phyloP scores from a whole-genome alignment of 2,113 vertebrate genomes.

The Anarrhichthys ocellatus region DNA sequence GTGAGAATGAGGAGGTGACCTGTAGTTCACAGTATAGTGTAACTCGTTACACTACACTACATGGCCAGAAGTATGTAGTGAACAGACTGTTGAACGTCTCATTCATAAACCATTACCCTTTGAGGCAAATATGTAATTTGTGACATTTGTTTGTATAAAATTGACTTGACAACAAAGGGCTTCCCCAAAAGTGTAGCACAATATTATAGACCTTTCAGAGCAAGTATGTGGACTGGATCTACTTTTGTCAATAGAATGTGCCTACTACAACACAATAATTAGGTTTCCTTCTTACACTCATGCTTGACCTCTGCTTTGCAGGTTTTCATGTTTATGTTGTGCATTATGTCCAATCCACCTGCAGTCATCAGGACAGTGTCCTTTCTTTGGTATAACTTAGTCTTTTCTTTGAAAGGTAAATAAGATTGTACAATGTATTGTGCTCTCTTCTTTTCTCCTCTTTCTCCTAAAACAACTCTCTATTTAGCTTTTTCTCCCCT shows the following conservation, averaged over 20 bases:
- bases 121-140: neutral
- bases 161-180: neutral
- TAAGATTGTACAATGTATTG: neutral
- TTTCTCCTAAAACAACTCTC: constrained; percentile 50
- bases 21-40: neutral
- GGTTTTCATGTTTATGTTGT: neutral
- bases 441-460: constrained; percentile 20
- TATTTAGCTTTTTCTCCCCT: constrained; percentile 4
- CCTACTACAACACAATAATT: neutral
- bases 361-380: neutral
- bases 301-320: neutral
- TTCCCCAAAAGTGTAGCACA: neutral
- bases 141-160: neutral
- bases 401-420: neutral
- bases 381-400: neutral
- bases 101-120: neutral
- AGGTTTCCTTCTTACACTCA: neutral
- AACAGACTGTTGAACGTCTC: neutral
- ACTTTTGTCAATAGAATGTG: neutral
- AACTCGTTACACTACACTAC: neutral
- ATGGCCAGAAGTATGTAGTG: neutral
- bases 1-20: neutral
- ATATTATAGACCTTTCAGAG: neutral
- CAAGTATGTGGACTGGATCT: neutral
- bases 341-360: neutral